phyloP scores from a whole-genome alignment of 2,888 invertebrate genomes.

The Tribolium freemani region DNA sequence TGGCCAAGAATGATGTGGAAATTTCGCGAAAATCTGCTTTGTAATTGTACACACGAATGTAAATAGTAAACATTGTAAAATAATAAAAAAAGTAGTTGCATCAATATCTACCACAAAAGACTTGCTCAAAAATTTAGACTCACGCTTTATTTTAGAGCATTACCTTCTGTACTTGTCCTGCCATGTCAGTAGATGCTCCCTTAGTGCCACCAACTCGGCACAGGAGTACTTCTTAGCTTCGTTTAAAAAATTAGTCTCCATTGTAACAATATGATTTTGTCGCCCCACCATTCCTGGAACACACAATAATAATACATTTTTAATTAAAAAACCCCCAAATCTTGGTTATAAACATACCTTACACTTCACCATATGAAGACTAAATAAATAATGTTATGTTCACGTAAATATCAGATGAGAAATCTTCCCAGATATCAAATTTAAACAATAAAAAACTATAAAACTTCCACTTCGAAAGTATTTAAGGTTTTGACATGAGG shows the following conservation, averaged over 20 bases:
- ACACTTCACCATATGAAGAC: constrained; percentile 49
- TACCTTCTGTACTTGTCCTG: constrained; percentile 93
- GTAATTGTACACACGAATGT: too few relatives aligned
- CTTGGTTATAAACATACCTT: constrained; percentile 41
- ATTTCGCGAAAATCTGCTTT: too few relatives aligned
- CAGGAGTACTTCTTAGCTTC: constrained; percentile 72
- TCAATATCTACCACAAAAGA: too few relatives aligned
- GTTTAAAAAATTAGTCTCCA: constrained; percentile 89
- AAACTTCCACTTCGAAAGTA: neutral
- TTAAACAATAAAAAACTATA: neutral
- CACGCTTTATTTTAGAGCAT: neutral
- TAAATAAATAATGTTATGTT: neutral
- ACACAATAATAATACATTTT: constrained; percentile 6
- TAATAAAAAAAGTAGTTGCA: too few relatives aligned
- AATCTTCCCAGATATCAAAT: neutral
- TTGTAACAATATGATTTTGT: constrained; percentile 85
- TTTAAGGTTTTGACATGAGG: neutral
- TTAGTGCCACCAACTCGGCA: constrained; percentile 82
- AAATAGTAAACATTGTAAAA: too few relatives aligned
- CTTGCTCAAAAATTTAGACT: too few relatives aligned
- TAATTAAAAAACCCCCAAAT: constrained; percentile 42
- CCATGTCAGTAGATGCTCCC: constrained; percentile 89
- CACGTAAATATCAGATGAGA: neutral
- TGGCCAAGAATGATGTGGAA: too few relatives aligned
- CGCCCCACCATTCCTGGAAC: constrained; percentile 79